Base-by-base conservation (phyloP, 2,113 vertebrate genomes). In the Tragelaphus buxtoni region DNA sequence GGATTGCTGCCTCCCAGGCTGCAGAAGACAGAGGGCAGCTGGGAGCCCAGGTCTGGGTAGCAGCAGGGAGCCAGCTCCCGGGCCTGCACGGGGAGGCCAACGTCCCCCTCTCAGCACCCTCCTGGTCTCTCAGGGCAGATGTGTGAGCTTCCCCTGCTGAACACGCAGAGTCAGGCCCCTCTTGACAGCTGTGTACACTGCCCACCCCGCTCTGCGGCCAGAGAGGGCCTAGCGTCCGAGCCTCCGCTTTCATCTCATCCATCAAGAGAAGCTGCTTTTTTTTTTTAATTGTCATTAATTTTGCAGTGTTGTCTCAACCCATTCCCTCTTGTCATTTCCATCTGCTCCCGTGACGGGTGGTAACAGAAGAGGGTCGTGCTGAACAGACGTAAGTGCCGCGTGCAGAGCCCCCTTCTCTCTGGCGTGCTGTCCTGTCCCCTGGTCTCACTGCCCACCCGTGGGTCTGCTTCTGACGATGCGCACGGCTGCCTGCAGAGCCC, bases 341-440 rank as follows among this genome's bases (percentile, higher is more conserved):
- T 97, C 98, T 98, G 98, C 98, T 98, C 92, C 98, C 98, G 88
- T 94, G 98, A 95, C n/a, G 98, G 98, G 98, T 96, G 98, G 98
- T 97, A 94, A 97, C 98, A 98, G 99, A 98, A 98, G 98, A 98
- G 98, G 96, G 98, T 98, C 98, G 2, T 98, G 97, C 98, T 98
- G 98, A 98, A 90, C 88, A 35, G 97, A 98, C 97, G 98, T 98
- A 99, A 99, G 98, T 98, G 98, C 94, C 8, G 0, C 94, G 94
- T 74, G 80, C 49, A 65, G 91, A 95, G 91, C 35, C 79, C 74
- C 61, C 86, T 4, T 97, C 47, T 90, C 90, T 87, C 0, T 91
- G 94, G 80, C 84, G 97, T 98, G 86, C 97, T 55, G 10, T 49
- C 3, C 32, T 97, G 86, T 94, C 47, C 32, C 65, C 45, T 11